Evolutionary conservation across 2,113 vertebrate genomes (phyloP), one percentile per base, ranked within the genome.

Genomic region (Caranx melampygus): DNA sequence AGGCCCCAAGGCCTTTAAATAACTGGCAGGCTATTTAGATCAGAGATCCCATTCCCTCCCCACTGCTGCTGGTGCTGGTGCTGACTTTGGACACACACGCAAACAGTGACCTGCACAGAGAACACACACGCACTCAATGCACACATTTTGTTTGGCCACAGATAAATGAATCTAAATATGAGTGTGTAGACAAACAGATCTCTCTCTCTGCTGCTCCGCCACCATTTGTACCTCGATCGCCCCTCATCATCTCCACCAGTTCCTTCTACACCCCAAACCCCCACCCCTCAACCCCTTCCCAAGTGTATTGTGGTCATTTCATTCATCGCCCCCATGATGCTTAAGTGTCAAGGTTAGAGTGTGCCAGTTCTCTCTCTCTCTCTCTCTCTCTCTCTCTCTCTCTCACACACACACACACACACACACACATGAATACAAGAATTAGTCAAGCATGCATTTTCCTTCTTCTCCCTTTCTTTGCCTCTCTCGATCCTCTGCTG

Each of bases 361-460:
- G 86, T 89, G 85, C 80, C 85, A 79, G 33, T 75, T 81, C 49
- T 76, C 62, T 14, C 59, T 16, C 5, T 2, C 58, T 3, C 58
- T 14, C 59, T 16, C 5, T 2, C 58, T 3, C 58, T 14, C 59
- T 16, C 5, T 2, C 58, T 3, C 58, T 14, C 59, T 16, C 5
- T 2, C 58, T 14, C 59, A 14, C 5, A 1, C 58, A 3, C 58
- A 7, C 75, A 13, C 45, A n/a, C 49, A 33, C 63, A 34, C 75
- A 45, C 65, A 54, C 55, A 55, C 58, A 60, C 40, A 42, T 10
- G 11, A 7, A 65, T 37, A 16, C 45, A 13, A 71, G 86, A 84
- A 88, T 92, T 89, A 90, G 80, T 93, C 88, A 91, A 88, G 92
- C 88, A 61, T 93, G 81, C 72, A 88, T 81, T 91, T 87, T 88